Conservation (phyloP, 1,140 invertebrate species). For the Phenacoccus solenopsis region DNA sequence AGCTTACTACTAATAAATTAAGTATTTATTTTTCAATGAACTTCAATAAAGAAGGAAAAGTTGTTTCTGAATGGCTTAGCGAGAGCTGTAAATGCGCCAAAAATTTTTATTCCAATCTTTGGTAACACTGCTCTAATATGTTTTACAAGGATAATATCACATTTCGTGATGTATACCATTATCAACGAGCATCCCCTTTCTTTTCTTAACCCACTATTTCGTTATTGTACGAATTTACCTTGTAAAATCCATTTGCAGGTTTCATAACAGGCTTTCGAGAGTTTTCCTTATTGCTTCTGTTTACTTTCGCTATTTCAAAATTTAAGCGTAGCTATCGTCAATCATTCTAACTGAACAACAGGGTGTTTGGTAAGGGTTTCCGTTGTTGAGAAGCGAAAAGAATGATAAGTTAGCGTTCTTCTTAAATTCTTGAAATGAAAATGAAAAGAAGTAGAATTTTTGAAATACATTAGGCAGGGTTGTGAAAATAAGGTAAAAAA, state of each 20-base stretch:
- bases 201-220: background rate
- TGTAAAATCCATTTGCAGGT: constrained; percentile 8
- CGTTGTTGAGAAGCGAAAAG: too few relatives aligned
- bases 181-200: background rate
- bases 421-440: too few relatives aligned
- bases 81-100: too few relatives aligned
- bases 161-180: constrained; percentile 7
- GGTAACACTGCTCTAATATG: background rate
- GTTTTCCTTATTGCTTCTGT: constrained; percentile 16
- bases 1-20: too few relatives aligned
- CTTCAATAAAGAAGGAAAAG: too few relatives aligned
- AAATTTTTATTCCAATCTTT: background rate
- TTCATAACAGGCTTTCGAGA: constrained; percentile 14
- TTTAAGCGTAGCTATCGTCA: constrained; percentile 12
- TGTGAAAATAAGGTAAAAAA: too few relatives aligned
- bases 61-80: too few relatives aligned
- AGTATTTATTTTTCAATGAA: too few relatives aligned
- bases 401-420: too few relatives aligned
- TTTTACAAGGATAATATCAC: constrained; percentile 1
- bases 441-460: too few relatives aligned
- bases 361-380: background rate
- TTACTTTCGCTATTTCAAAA: constrained; percentile 6
- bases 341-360: background rate
- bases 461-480: too few relatives aligned
- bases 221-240: background rate